Evolutionary conservation across 2,888 invertebrate genomes (phyloP).

Genomic region (Terebella lapidaria): DNA sequence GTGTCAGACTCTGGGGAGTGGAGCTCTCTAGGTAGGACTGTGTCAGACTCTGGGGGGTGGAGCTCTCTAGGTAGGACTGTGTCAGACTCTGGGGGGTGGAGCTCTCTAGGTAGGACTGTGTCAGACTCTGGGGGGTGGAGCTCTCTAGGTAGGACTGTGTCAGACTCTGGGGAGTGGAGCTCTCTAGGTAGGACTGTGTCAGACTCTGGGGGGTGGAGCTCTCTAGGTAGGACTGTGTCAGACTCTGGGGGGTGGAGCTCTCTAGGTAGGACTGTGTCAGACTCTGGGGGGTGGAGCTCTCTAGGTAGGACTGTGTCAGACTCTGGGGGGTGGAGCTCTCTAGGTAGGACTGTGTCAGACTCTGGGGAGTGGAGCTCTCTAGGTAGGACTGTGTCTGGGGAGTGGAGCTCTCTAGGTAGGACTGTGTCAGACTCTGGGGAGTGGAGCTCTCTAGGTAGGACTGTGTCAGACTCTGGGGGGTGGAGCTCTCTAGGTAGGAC

Average conservation of each 20-base stretch:
- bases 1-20: slow-evolving; percentile 28
- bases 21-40: slow-evolving; percentile 33
- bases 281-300: no score
- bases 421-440: no score
- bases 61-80: no score
- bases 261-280: slow-evolving; percentile 39
- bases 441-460: no score
- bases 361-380: no score
- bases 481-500: slow-evolving; percentile 32
- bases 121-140: no score
- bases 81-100: slow-evolving; percentile 29
- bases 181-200: slow-evolving; percentile 36
- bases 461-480: slow-evolving; percentile 27
- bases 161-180: slow-evolving; percentile 28
- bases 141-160: no score
- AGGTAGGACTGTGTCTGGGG: slow-evolving; percentile 29
- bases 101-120: slow-evolving; percentile 34
- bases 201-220: no score
- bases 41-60: no score
- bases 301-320: no score
- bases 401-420: slow-evolving; percentile 32
- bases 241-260: slow-evolving; percentile 27
- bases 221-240: no score
- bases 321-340: slow-evolving; percentile 26
- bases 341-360: no score